phyloP scores from a whole-genome alignment of 2,797 vertebrate genomes.

The Hydrolagus colliei region DNA sequence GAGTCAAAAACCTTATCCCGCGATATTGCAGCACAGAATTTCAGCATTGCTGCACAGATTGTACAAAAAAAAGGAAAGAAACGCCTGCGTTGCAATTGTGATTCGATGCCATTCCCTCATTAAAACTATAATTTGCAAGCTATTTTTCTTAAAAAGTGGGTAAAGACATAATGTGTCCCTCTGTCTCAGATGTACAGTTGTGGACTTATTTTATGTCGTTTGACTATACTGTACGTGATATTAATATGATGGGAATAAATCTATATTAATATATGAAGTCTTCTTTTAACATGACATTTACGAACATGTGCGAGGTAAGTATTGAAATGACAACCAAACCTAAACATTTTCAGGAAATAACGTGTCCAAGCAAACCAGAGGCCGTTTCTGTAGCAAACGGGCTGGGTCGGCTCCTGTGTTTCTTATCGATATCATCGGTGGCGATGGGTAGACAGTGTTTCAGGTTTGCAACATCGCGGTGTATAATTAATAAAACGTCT shows the following conservation, averaged over 20 bases:
- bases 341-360: neutral
- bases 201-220: neutral
- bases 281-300: neutral
- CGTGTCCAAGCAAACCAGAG: neutral
- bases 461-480: neutral
- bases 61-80: neutral
- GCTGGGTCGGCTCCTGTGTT: too few species aligned
- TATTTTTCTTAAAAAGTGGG: too few species aligned
- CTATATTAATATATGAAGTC: neutral
- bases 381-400: neutral
- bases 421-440: neutral
- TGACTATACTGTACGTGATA: neutral
- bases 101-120: neutral
- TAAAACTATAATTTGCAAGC: neutral
- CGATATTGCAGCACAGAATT: neutral
- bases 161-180: neutral
- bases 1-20: neutral
- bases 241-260: neutral
- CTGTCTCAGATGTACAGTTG: neutral
- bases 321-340: neutral
- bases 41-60: neutral
- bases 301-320: neutral
- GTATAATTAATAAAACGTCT: neutral
- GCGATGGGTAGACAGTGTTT: neutral
- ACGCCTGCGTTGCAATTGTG: neutral